Conservation (phyloP, 2,797 vertebrate species). For the Brotula barbata region DNA sequence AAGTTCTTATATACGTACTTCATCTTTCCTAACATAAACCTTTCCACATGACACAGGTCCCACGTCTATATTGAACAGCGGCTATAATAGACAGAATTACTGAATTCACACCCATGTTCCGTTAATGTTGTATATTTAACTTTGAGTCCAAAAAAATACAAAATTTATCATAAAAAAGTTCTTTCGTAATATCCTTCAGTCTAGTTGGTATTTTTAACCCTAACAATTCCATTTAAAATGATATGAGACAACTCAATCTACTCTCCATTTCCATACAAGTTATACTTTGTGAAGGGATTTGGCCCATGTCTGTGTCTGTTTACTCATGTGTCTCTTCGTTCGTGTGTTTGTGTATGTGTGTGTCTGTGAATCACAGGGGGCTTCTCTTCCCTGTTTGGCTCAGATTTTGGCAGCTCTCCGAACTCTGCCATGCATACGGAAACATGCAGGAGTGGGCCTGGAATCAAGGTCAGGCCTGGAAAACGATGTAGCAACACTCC, state of each 20-base stretch:
- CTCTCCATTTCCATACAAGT: constrained; percentile 41
- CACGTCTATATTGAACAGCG: too few species aligned
- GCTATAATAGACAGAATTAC: too few species aligned
- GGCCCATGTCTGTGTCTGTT: constrained; percentile 56
- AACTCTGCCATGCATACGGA: constrained; percentile 79
- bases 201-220: too few species aligned
- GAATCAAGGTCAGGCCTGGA: constrained; percentile 79
- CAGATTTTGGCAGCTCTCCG: constrained; percentile 70
- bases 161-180: too few species aligned
- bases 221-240: neutral
- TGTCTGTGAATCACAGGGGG: constrained; percentile 63
- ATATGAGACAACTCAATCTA: constrained; percentile 36
- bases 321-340: constrained; percentile 42
- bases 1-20: constrained; percentile 1
- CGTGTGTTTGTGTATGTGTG: constrained; percentile 36
- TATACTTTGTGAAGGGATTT: constrained; percentile 66
- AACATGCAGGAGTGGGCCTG: constrained; percentile 76
- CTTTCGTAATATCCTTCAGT: too few species aligned
- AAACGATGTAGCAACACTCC: constrained; percentile 70
- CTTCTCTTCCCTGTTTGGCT: constrained; percentile 73
- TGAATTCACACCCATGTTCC: too few species aligned
- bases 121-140: too few species aligned
- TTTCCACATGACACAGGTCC: too few species aligned
- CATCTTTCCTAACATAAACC: too few species aligned
- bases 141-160: too few species aligned